A percentile compares a stretch with the other conserved stretches of the same genome.
These are phyloP conservation scores for Sciaenops ocellatus DNA, from an alignment of 2,797 vertebrate genomes.

Conservation along the genomic window DNA sequence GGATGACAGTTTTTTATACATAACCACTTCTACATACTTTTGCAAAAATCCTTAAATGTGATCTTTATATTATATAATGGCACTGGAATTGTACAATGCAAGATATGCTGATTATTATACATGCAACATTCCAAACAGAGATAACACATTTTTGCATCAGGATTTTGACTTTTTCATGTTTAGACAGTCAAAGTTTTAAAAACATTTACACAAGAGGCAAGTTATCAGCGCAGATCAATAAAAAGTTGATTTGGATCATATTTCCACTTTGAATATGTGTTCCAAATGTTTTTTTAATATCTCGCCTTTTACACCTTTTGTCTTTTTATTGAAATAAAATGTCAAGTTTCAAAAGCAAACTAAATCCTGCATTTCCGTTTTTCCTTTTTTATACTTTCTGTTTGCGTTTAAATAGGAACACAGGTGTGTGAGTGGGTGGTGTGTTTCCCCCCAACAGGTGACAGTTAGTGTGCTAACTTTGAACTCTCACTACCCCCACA, in stretches of 20 bases:
- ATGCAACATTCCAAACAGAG: slow-evolving; percentile 16
- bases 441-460: slow-evolving; percentile 59
- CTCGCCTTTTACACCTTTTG: not conserved
- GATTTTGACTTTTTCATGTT: slow-evolving; percentile 9
- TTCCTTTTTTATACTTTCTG: slow-evolving; percentile 7
- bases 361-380: not conserved
- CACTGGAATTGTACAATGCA: slow-evolving; percentile 10
- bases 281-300: slow-evolving; percentile 4
- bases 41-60: slow-evolving; percentile 27
- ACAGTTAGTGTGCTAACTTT: slow-evolving; percentile 62
- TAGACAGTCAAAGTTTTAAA: not conserved
- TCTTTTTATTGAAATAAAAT: slow-evolving; percentile 52
- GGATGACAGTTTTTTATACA: slow-evolving; percentile 7
- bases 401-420: slow-evolving; percentile 45
- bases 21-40: not conserved
- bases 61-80: slow-evolving; percentile 22
- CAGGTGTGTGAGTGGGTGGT: slow-evolving; percentile 55
- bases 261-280: slow-evolving; percentile 2
- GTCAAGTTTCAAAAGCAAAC: slow-evolving; percentile 10
- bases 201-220: not conserved
- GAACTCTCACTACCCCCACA: slow-evolving; percentile 56
- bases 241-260: not conserved
- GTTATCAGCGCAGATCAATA: not conserved
- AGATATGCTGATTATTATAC: not conserved
- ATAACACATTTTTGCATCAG: slow-evolving; percentile 8